A percentile compares a stretch with the other conserved stretches of the same genome.
phyloP scores from a whole-genome alignment of 2,888 invertebrate genomes.

The Eulithis testata region DNA sequence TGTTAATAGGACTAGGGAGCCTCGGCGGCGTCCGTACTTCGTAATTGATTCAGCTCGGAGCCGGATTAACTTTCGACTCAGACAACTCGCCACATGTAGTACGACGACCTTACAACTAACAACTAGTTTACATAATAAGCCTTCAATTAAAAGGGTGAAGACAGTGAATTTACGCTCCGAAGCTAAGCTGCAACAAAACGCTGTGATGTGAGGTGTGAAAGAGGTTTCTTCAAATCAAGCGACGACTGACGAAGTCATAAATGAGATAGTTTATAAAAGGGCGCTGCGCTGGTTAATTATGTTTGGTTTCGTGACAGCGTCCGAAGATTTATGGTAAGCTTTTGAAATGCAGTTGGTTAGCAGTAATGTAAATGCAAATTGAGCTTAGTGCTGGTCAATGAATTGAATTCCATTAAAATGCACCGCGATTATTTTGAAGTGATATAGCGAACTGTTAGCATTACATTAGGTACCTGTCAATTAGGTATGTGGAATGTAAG shows the following conservation, averaged over 20 bases:
- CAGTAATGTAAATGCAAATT: conserved; percentile 32
- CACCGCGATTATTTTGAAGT: conserved; percentile 10
- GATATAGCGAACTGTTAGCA: not conserved
- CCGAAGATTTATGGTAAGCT: conserved; percentile 29
- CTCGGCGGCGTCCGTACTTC: conserved; percentile 53
- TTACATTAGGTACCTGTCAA: too few relatives aligned
- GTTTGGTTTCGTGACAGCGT: conserved; percentile 27
- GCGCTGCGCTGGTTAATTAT: conserved; percentile 16
- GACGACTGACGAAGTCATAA: conserved; percentile 30
- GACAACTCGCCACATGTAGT: conserved; percentile 59
- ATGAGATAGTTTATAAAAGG: conserved; percentile 25
- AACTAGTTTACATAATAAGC: conserved; percentile 65
- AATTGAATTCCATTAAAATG: conserved; percentile 26
- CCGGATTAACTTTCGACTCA: conserved; percentile 67
- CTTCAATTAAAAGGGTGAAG: conserved; percentile 77
- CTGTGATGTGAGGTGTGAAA: conserved; percentile 48
- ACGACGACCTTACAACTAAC: conserved; percentile 67
- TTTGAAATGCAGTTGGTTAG: conserved; percentile 34
- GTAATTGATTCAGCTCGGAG: conserved; percentile 74
- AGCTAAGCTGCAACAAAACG: conserved; percentile 51
- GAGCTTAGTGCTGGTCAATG: conserved; percentile 24
- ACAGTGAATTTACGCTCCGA: conserved; percentile 60
- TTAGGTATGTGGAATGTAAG: not conserved
- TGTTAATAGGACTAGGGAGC: conserved; percentile 66
- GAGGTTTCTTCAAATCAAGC: conserved; percentile 49